phyloP scores from a whole-genome alignment of 2,113 vertebrate species.

The Columba livia region DNA sequence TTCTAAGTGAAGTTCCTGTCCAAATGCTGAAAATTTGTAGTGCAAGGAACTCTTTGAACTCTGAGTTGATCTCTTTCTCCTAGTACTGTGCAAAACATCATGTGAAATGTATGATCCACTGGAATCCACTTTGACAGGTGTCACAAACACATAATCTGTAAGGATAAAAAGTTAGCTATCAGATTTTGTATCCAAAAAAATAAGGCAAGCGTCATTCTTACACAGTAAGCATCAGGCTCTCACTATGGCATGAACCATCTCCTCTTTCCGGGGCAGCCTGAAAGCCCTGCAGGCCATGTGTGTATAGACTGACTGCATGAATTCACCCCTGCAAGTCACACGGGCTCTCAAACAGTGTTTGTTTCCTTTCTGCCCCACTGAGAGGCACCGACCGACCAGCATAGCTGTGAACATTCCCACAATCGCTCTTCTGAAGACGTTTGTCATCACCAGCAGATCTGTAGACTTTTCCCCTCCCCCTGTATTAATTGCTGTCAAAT shows the following conservation, averaged over 20 bases:
- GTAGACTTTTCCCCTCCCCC: slow-evolving; percentile 40
- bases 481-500: slow-evolving; percentile 63
- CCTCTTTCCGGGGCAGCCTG: not conserved
- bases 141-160: slow-evolving; percentile 94
- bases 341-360: slow-evolving; percentile 21
- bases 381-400: slow-evolving; percentile 37
- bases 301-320: not conserved
- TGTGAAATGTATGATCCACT: slow-evolving; percentile 86
- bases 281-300: not conserved
- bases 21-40: slow-evolving; percentile 92
- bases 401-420: slow-evolving; percentile 68
- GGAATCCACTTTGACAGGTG: slow-evolving; percentile 90
- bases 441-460: slow-evolving; percentile 65
- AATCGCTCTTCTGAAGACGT: slow-evolving; percentile 55
- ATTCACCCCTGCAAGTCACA: not conserved
- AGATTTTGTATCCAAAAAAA: not conserved
- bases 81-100: slow-evolving; percentile 81
- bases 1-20: slow-evolving; percentile 91
- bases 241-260: not conserved
- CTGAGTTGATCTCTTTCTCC: slow-evolving; percentile 81
- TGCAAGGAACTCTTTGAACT: slow-evolving; percentile 79
- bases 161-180: slow-evolving; percentile 13
- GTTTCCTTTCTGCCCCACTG: slow-evolving; percentile 54
- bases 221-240: rapidly evolving
- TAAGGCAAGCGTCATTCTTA: not conserved